Evolutionary conservation across 2,113 vertebrate species (phyloP).

Genomic region (Plotosus lineatus): DNA sequence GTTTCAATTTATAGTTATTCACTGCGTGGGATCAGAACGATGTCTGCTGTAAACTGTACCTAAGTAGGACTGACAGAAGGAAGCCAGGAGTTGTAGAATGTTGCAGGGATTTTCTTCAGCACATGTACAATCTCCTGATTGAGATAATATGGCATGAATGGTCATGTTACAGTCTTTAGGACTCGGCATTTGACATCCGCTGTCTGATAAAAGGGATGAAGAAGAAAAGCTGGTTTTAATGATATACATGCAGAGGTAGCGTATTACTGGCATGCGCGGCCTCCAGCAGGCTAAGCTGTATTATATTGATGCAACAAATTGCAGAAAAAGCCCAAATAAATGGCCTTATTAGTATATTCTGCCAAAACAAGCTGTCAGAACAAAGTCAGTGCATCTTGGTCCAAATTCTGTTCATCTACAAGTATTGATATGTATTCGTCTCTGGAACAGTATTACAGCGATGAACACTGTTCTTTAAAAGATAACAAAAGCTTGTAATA

Average conservation of each 20-base stretch:
- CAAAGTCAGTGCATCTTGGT: not conserved
- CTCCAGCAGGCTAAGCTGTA: not conserved
- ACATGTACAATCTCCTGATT: constrained; percentile 77
- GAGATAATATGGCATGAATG: constrained; percentile 68
- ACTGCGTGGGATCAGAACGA: not conserved
- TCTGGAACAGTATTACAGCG: not conserved
- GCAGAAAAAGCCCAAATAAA: not conserved
- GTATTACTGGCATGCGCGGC: not conserved
- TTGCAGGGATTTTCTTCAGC: constrained; percentile 69
- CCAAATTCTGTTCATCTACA: not conserved
- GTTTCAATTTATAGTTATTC: not conserved
- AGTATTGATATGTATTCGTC: not conserved
- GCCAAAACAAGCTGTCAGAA: not conserved
- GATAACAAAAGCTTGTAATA: no score
- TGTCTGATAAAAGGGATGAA: constrained; percentile 66
- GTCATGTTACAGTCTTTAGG: constrained; percentile 73
- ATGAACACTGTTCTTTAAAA: not conserved
- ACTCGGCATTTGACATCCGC: constrained; percentile 75
- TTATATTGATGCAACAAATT: not conserved
- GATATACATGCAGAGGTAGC: constrained; percentile 51
- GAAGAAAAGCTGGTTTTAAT: constrained; percentile 59
- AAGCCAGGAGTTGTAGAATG: constrained; percentile 65
- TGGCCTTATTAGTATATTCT: not conserved
- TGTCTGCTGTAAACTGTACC: constrained; percentile 68
- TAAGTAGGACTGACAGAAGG: constrained; percentile 70